Conservation (phyloP, 53 echinoderm and acorn worm genomes). For the Hippasteria phrygiana region DNA sequence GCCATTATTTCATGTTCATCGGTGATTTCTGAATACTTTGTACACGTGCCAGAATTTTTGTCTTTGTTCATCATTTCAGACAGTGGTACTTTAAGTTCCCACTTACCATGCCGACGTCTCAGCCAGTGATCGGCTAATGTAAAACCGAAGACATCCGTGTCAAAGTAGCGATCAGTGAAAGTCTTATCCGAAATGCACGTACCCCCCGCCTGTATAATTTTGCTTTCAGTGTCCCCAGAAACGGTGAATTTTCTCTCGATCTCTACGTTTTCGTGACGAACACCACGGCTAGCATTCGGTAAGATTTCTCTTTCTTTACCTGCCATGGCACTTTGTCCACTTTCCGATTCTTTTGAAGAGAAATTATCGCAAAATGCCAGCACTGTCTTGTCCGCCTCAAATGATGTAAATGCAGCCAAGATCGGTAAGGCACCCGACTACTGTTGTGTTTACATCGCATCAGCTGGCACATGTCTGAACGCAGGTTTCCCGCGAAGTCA, state of each 20-base stretch:
- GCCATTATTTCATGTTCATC: conserved; percentile 60
- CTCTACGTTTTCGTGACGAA: conserved; percentile 65
- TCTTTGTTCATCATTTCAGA: conserved; percentile 28
- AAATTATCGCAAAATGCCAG: background rate
- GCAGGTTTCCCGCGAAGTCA: conserved; percentile 66
- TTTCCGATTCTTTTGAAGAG: background rate
- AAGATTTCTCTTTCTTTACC: background rate
- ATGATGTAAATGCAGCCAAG: background rate
- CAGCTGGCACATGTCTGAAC: conserved; percentile 60
- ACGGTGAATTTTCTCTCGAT: conserved; percentile 83
- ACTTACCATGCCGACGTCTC: conserved; percentile 71
- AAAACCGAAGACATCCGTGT: conserved; percentile 71
- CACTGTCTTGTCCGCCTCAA: background rate
- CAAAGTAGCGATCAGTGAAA: conserved; percentile 77
- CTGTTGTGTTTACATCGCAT: conserved; percentile 74
- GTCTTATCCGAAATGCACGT: conserved; percentile 48
- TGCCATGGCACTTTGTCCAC: conserved; percentile 8
- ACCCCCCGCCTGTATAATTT: conserved; percentile 74
- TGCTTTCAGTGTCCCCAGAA: conserved; percentile 59
- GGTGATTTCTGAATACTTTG: conserved; percentile 74
- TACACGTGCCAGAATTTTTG: conserved; percentile 40
- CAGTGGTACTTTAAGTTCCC: conserved; percentile 83
- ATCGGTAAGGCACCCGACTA: conserved; percentile 55
- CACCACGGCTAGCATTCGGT: background rate
- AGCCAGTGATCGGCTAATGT: conserved; percentile 78